phyloP scores from a whole-genome alignment of 2,797 vertebrate genomes.

The Sylvia borin region DNA sequence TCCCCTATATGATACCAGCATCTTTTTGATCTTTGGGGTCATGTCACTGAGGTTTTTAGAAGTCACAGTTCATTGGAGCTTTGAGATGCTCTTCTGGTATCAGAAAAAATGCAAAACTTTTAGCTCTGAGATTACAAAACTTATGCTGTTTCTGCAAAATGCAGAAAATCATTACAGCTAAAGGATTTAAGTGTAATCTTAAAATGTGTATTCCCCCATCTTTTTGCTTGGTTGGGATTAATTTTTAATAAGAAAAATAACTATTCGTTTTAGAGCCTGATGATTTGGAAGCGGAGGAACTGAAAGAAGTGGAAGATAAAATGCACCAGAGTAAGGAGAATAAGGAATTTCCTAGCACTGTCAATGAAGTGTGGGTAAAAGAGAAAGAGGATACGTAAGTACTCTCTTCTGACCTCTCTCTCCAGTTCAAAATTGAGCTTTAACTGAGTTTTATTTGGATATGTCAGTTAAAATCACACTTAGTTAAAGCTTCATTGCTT shows the following conservation, averaged over 20 bases:
- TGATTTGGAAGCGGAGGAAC: slow-evolving; percentile 85
- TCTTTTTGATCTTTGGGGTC: neutral
- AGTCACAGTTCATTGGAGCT: neutral
- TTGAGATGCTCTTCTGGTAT: neutral
- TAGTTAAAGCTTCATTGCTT: neutral
- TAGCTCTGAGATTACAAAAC: neutral
- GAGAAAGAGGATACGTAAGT: slow-evolving; percentile 75
- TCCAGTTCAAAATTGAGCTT: neutral
- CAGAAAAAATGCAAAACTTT: neutral
- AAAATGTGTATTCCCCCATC: neutral
- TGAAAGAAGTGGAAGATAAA: slow-evolving; percentile 77
- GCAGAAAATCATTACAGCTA: neutral
- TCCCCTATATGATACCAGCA: neutral
- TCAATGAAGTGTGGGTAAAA: slow-evolving; percentile 84
- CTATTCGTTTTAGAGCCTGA: slow-evolving; percentile 75
- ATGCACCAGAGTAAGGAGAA: slow-evolving; percentile 14
- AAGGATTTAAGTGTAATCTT: neutral
- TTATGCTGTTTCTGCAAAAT: neutral
- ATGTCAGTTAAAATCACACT: neutral
- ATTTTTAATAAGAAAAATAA: neutral
- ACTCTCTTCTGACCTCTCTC: neutral
- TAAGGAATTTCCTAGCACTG: slow-evolving; percentile 52
- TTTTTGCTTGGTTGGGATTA: neutral
- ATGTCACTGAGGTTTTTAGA: neutral
- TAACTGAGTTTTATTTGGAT: neutral